Conservation (phyloP, 2,113 vertebrate species). For the Phalacrocorax pelagicus region DNA sequence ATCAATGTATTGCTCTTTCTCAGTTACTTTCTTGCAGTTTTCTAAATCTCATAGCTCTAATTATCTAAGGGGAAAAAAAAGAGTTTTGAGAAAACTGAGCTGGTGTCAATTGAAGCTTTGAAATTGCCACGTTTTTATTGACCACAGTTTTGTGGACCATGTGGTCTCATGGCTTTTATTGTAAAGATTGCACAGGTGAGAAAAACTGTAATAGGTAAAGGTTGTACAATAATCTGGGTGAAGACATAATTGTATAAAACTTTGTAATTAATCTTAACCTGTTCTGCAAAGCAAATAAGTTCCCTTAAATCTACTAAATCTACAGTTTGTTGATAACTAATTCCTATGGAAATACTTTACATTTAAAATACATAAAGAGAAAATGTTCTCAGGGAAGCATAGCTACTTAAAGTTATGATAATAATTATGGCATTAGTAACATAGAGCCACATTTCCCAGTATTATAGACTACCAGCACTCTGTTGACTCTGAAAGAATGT, state of each 20-base stretch:
- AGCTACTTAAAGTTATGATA: background rate
- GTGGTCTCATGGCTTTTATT: background rate
- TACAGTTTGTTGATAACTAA: background rate
- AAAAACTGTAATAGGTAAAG: background rate
- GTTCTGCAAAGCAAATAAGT: background rate
- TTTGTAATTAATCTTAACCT: background rate
- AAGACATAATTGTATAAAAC: background rate
- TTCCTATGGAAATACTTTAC: background rate
- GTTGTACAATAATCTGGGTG: background rate
- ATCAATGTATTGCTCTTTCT: background rate
- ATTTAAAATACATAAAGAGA: background rate
- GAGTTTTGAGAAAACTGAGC: background rate
- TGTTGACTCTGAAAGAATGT: background rate
- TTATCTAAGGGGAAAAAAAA: background rate
- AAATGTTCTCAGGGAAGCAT: background rate
- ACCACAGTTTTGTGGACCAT: background rate
- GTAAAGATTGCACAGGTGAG: background rate
- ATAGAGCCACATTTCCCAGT: background rate
- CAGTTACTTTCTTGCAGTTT: background rate
- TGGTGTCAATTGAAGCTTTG: background rate
- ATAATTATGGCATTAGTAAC: background rate
- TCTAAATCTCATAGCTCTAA: background rate
- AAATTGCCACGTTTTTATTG: accelerated
- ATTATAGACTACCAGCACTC: background rate
- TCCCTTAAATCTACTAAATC: background rate